A percentile compares a stretch with the other conserved stretches of the same genome.
These are phyloP conservation scores for Clupea harengus DNA, from an alignment of 2,113 vertebrate species.

Conservation along the genomic window DNA sequence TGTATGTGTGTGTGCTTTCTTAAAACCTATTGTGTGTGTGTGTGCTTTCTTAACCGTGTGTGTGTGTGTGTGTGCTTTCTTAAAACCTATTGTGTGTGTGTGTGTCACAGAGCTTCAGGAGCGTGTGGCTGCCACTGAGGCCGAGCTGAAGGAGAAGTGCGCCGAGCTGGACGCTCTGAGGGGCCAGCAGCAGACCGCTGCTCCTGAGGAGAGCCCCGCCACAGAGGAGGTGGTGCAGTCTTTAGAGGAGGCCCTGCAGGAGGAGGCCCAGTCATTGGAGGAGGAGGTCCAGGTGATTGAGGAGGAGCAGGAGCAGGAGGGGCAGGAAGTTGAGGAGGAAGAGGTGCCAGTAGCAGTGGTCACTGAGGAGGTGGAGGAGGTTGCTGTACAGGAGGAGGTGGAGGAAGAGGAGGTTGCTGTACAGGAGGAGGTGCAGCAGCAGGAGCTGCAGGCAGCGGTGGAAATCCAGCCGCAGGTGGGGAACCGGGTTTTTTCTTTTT, in stretches of 20 bases:
- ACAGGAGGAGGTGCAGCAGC: background rate
- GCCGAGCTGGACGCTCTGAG: slow-evolving; percentile 70
- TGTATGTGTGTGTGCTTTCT: background rate
- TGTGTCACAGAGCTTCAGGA: slow-evolving; percentile 70
- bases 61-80: background rate
- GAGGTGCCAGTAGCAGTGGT: background rate
- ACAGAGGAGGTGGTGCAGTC: background rate
- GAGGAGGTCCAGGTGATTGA: slow-evolving; percentile 1
- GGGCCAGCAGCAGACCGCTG: slow-evolving; percentile 62
- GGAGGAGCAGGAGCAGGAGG: background rate
- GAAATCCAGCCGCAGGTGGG: background rate
- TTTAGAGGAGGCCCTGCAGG: background rate
- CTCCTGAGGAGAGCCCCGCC: slow-evolving; percentile 25
- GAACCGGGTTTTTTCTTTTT: too few species aligned
- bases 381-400: slow-evolving; percentile 41
- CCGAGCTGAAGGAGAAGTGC: slow-evolving; percentile 66
- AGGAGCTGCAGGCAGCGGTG: background rate
- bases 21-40: background rate
- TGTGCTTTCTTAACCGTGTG: too few species aligned
- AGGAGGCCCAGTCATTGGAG: background rate
- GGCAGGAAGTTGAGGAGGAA: slow-evolving; percentile 1
- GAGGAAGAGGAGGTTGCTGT: slow-evolving; percentile 46
- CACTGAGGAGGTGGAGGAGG: background rate
- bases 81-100: too few species aligned
- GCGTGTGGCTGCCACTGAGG: slow-evolving; percentile 66